Evolutionary conservation across 2,797 vertebrate genomes (phyloP).

Genomic region (Carduelis carduelis): DNA sequence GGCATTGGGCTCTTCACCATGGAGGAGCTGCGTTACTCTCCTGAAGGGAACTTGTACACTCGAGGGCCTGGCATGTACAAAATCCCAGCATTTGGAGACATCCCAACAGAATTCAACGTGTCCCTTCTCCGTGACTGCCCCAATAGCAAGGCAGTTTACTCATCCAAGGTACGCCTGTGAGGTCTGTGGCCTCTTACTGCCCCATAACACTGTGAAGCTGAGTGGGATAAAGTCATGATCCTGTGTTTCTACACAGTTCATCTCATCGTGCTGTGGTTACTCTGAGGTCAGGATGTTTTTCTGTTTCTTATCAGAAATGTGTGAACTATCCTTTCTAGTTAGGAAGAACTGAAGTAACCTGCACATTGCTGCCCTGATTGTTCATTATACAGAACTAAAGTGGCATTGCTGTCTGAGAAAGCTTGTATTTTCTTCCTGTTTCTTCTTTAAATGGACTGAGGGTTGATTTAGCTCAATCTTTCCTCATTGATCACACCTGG

Average conservation of each 20-base stretch:
- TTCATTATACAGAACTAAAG: not conserved
- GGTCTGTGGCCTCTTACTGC: not conserved
- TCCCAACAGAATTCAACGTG: conserved; percentile 85
- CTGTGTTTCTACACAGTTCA: not conserved
- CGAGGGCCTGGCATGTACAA: conserved; percentile 94
- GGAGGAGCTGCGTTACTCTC: conserved; percentile 92
- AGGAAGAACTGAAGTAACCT: not conserved
- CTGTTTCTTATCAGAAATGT: not conserved
- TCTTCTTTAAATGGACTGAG: not conserved
- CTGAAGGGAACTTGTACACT: conserved; percentile 84
- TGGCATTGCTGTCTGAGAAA: not conserved
- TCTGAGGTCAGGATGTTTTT: not conserved
- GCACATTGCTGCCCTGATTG: not conserved
- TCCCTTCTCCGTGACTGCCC: conserved; percentile 89
- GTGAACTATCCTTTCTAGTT: not conserved
- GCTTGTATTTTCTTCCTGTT: not conserved
- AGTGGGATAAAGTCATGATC: not conserved
- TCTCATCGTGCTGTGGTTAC: not conserved
- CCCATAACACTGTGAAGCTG: not conserved
- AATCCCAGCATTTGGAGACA: conserved; percentile 92
- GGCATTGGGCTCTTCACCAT: conserved; percentile 93
- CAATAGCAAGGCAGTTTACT: conserved; percentile 90
- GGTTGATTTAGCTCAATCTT: not conserved
- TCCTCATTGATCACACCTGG: not conserved
- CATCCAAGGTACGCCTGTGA: conserved; percentile 84